phyloP scores from a whole-genome alignment of 2,797 vertebrate genomes.

The Choloepus didactylus region DNA sequence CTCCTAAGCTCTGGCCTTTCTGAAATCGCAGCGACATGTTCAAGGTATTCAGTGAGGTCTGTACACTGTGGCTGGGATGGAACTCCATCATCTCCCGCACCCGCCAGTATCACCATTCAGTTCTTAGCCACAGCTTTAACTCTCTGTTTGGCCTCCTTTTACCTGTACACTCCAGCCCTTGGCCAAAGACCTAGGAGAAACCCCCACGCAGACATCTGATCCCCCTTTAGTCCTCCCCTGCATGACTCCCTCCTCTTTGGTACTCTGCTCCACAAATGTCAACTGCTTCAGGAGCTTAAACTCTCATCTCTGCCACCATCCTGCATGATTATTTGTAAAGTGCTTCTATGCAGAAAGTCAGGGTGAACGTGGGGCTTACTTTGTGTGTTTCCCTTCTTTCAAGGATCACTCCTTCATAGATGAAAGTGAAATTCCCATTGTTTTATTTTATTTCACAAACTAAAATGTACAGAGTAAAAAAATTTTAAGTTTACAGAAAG shows the following conservation, averaged over 20 bases:
- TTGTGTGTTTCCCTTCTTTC: background rate
- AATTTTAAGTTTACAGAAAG: background rate
- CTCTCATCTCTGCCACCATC: background rate
- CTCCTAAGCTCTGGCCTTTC: background rate
- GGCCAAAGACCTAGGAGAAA: background rate
- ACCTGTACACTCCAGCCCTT: background rate
- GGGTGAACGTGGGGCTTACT: background rate
- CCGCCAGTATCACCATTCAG: background rate
- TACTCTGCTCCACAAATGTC: background rate
- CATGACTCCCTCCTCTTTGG: background rate
- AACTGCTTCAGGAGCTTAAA: background rate
- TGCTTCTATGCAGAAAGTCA: background rate
- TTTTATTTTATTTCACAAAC: background rate
- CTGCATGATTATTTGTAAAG: background rate
- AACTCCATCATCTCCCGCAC: background rate
- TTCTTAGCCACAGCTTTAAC: background rate
- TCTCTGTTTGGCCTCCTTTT: background rate
- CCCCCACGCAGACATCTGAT: background rate
- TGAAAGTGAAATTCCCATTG: background rate
- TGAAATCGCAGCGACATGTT: background rate
- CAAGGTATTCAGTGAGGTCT: background rate
- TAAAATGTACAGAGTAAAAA: background rate
- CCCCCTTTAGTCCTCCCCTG: background rate
- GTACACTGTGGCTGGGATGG: background rate
- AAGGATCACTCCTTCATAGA: background rate